Evolutionary conservation across 2,113 vertebrate species (phyloP), one percentile per base, ranked within the genome.

Genomic region (Aythya baeri): DNA sequence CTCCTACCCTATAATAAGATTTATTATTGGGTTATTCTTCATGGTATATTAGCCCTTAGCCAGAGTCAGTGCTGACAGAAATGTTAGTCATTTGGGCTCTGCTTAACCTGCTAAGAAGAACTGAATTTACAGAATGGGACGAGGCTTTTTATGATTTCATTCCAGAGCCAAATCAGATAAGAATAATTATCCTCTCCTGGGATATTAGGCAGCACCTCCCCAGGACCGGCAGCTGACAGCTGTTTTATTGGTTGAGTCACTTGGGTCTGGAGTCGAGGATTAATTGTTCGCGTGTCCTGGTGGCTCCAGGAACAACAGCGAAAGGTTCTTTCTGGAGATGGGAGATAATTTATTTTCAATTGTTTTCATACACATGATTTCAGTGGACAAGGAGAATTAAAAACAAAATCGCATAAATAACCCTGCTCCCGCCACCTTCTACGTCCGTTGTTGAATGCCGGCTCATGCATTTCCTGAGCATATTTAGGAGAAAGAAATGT

Each of bases 141-240:
- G 97, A 96, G 96, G 97, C 98, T 97, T 96, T 97, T 98, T 97
- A 98, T 98, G 98, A 99, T 99, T 99, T 99, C 98, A 98, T 99
- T 99, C 98, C 98, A 98, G 97, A 98, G 97, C 98, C 98, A 98
- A 99, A 99, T 98, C 98, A 98, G 98, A 99, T 99, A 98, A 98
- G 98, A 98, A 98, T 98, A 98, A 98, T 97, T 98, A 99, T 97
- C 96, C 93, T 98, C 98, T 98, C 98, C 74, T 98, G 98, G 98
- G 98, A 99, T 98, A 98, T 98, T 98, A 98, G 98, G 97, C 97
- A 97, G 97, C 95, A 98, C 98, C 98, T 98, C 98, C 98, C 98
- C 98, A 98, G 98, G 98, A 98, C 97, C 96, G 65, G 96, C 97
- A 97, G 97, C 97, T 98, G 98, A 98, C 98, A 98, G 98, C 98